Conservation (phyloP, 2,888 invertebrate species). For the Cosmopolites sordidus region DNA sequence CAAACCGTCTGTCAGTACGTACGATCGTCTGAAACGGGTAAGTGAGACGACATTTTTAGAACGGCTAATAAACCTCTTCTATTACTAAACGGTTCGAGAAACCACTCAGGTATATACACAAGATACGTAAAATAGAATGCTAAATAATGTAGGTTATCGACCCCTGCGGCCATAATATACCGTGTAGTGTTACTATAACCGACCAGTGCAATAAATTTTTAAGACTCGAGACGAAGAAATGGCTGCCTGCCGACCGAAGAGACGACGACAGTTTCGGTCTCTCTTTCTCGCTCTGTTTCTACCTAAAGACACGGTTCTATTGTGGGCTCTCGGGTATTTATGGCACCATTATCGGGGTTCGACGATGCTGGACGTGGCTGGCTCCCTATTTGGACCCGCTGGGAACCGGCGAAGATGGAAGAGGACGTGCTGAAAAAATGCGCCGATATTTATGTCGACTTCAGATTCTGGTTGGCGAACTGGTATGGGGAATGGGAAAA, state of each 20-base stretch:
- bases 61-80: slow-evolving; percentile 28
- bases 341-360: slow-evolving; percentile 20
- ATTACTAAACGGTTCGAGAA: slow-evolving; percentile 24
- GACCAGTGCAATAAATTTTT: slow-evolving; percentile 27
- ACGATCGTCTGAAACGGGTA: slow-evolving; percentile 4
- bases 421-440: neutral
- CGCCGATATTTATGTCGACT: neutral
- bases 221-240: slow-evolving; percentile 26
- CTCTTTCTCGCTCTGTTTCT: neutral
- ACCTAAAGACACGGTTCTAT: slow-evolving; percentile 9
- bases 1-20: neutral
- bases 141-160: slow-evolving; percentile 51
- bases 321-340: slow-evolving; percentile 23
- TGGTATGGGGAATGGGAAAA: neutral
- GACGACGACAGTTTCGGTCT: neutral
- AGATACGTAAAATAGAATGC: slow-evolving; percentile 44
- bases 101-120: slow-evolving; percentile 29
- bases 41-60: slow-evolving; percentile 27
- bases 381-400: slow-evolving; percentile 14
- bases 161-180: slow-evolving; percentile 34
- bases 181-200: slow-evolving; percentile 29
- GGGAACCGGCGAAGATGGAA: neutral
- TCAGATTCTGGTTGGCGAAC: neutral
- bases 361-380: slow-evolving; percentile 11
- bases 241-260: neutral